These are phyloP conservation scores for Limanda limanda DNA, from an alignment of 2,113 vertebrate species.

Conservation along the genomic window DNA sequence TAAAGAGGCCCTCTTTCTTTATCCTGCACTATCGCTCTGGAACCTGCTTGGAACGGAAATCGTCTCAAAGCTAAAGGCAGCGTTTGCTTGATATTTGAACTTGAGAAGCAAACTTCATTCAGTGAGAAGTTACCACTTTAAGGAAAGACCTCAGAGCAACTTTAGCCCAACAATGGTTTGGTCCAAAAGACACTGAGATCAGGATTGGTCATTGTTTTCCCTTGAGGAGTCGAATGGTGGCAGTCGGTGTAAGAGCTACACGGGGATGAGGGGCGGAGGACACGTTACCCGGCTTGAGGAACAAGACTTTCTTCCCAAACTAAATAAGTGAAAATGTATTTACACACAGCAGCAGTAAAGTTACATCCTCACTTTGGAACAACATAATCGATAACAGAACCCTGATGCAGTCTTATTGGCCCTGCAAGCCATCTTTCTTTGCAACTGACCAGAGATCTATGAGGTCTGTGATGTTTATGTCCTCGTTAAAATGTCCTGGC, in stretches of 20 bases:
- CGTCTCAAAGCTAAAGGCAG: background rate
- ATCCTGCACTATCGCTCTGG: slow-evolving; percentile 1
- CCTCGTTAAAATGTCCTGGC: too few relatives aligned
- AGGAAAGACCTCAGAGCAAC: background rate
- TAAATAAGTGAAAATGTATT: too few relatives aligned
- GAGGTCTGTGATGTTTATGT: too few relatives aligned
- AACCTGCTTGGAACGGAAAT: background rate
- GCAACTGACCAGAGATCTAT: too few relatives aligned
- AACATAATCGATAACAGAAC: too few relatives aligned
- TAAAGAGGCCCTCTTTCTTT: background rate
- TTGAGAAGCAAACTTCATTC: background rate
- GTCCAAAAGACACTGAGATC: background rate
- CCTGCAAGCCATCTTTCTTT: too few relatives aligned
- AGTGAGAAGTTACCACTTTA: background rate
- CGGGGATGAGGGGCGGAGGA: too few relatives aligned
- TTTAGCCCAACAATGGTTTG: background rate
- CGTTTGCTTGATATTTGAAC: slow-evolving; percentile 4
- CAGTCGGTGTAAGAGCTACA: too few relatives aligned
- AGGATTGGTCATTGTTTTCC: background rate
- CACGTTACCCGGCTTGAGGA: too few relatives aligned
- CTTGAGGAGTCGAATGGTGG: background rate
- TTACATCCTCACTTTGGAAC: too few relatives aligned
- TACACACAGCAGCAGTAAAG: too few relatives aligned
- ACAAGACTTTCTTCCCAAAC: background rate
- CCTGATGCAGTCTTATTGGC: too few relatives aligned